Percentiles rank a stretch among this genome's conserved stretches.
These are phyloP conservation scores for Patella depressa DNA, from an alignment of 2,888 invertebrate species.

Conservation along the genomic window DNA sequence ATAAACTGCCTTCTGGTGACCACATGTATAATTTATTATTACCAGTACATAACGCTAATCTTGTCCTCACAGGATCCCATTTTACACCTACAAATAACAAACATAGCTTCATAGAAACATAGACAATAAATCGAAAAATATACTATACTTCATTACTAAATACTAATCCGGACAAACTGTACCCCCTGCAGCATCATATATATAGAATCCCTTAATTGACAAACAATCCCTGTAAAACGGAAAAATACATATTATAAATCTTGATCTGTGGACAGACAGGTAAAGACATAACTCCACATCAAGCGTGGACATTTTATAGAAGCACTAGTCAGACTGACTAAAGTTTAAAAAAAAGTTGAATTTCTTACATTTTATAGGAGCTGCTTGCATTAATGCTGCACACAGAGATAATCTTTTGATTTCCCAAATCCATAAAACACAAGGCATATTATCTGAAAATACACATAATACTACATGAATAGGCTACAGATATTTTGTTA, in stretches of 20 bases:
- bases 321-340: too few species aligned
- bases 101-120: background rate
- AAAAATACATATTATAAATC: too few species aligned
- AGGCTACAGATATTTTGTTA: too few species aligned
- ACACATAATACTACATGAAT: background rate
- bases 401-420: slow-evolving; percentile 61
- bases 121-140: background rate
- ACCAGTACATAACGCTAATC: slow-evolving; percentile 71
- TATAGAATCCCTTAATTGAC: too few species aligned
- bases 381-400: slow-evolving; percentile 68
- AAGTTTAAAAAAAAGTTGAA: too few species aligned
- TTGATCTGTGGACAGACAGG: too few species aligned
- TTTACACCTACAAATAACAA: slow-evolving; percentile 53
- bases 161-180: too few species aligned
- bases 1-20: slow-evolving; percentile 70
- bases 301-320: too few species aligned
- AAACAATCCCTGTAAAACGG: too few species aligned
- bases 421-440: slow-evolving; percentile 71
- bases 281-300: too few species aligned
- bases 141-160: too few species aligned
- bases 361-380: slow-evolving; percentile 67
- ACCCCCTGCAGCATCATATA: too few species aligned
- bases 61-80: slow-evolving; percentile 69
- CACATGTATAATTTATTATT: slow-evolving; percentile 72
- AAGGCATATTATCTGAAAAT: slow-evolving; percentile 69